Conservation (phyloP, 2,888 invertebrate genomes). For the Spodoptera exigua region DNA sequence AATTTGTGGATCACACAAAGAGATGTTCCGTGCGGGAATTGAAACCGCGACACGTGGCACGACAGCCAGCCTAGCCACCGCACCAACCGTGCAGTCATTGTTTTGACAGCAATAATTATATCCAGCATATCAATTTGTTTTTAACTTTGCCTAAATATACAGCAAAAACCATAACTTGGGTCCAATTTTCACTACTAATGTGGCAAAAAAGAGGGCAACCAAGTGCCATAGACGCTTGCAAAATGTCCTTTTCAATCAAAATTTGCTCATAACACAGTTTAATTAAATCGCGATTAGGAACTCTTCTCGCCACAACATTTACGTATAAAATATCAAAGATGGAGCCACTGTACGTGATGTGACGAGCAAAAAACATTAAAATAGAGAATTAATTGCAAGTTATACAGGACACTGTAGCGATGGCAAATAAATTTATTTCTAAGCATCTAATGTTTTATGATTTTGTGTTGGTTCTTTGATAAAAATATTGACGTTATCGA, state of each 20-base stretch:
- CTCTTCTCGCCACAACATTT: constrained; percentile 60
- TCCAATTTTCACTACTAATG: no score
- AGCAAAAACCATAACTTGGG: no score
- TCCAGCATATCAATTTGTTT: no score
- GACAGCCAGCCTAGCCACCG: no score
- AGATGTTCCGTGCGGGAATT: no score
- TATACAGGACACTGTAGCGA: constrained; percentile 69
- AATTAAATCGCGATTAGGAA: constrained; percentile 50
- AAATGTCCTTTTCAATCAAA: constrained; percentile 27
- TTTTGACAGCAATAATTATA: background rate
- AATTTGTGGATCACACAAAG: no score
- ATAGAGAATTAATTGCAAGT: constrained; percentile 82
- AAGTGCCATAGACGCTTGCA: no score
- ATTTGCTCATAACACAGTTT: constrained; percentile 29
- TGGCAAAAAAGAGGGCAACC: no score
- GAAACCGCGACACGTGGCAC: no score
- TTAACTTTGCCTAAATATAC: no score
- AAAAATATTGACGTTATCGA: no score
- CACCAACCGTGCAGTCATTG: no score
- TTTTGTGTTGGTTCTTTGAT: background rate
- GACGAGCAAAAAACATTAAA: constrained; percentile 74
- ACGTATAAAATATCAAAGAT: constrained; percentile 65
- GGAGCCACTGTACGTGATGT: constrained; percentile 61
- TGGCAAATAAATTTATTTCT: constrained; percentile 54
- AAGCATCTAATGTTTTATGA: background rate